Conservation (phyloP, 2,888 invertebrate species). For the Drosophila anceps region DNA sequence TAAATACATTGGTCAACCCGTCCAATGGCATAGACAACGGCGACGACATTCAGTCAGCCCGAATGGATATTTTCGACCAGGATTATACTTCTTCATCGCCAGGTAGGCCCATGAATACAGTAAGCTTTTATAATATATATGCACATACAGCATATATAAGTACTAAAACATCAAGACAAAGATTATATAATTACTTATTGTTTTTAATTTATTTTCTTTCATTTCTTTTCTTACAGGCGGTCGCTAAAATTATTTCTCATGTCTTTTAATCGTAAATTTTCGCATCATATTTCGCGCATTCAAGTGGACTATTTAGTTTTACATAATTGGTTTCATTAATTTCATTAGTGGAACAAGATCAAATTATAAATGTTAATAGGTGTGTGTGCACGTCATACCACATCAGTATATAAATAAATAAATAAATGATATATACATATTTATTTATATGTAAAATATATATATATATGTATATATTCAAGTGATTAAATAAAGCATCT, state of each 20-base stretch:
- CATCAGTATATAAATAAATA: too few relatives aligned
- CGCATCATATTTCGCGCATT: not conserved
- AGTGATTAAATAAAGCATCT: not conserved
- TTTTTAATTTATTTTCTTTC: not conserved
- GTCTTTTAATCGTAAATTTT: not conserved
- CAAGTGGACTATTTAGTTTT: not conserved
- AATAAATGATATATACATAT: not conserved
- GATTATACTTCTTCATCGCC: not conserved
- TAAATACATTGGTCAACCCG: not conserved
- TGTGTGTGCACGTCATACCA: too few relatives aligned
- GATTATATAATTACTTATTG: too few relatives aligned
- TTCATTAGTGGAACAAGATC: not conserved
- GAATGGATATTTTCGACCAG: not conserved
- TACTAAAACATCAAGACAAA: too few relatives aligned
- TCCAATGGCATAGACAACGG: not conserved
- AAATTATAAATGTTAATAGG: not conserved
- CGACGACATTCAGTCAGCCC: not conserved
- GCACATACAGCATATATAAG: too few relatives aligned
- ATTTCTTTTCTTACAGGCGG: constrained; percentile 7
- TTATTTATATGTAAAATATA: too few relatives aligned
- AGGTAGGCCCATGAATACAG: not conserved
- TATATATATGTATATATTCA: not conserved
- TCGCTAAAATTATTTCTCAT: not conserved
- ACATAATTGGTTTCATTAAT: not conserved
- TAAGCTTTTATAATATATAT: too few relatives aligned